A percentile compares a stretch with the other conserved stretches of the same genome.
phyloP scores from a whole-genome alignment of 2,113 vertebrate species.

The Heterochromis multidens region DNA sequence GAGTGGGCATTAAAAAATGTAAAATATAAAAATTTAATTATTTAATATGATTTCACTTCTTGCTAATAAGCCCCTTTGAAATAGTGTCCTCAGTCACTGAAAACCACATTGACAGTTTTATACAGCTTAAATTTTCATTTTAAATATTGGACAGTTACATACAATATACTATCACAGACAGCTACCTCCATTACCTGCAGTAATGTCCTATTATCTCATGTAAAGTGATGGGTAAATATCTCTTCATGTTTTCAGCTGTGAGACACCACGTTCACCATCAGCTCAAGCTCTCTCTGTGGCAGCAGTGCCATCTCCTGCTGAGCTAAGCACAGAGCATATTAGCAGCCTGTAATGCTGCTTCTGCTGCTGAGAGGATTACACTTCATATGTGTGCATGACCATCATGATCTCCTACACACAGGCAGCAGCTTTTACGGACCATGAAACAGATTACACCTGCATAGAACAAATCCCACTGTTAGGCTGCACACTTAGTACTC shows the following conservation, averaged over 20 bases:
- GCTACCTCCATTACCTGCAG: neutral
- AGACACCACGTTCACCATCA: neutral
- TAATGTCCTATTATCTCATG: neutral
- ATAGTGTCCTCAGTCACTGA: neutral
- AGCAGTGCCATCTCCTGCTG: constrained; percentile 68
- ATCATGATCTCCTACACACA: neutral
- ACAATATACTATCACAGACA: neutral
- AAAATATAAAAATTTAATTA: neutral
- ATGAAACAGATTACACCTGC: neutral
- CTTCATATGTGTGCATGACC: neutral
- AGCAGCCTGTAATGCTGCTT: constrained; percentile 30
- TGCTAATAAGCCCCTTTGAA: neutral
- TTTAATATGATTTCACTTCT: neutral
- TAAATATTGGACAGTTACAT: neutral
- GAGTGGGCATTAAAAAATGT: neutral
- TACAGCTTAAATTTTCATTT: neutral
- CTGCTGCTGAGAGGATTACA: constrained; percentile 51
- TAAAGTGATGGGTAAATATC: neutral
- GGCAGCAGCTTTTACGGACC: neutral
- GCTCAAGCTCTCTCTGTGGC: constrained; percentile 1
- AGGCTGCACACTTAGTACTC: neutral
- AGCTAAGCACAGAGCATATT: constrained; percentile 55
- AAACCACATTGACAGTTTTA: neutral
- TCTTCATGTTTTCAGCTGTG: neutral
- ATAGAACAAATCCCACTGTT: neutral